These are phyloP conservation scores for Sebastes fasciatus DNA, from an alignment of 2,113 vertebrate genomes.

Conservation along the genomic window DNA sequence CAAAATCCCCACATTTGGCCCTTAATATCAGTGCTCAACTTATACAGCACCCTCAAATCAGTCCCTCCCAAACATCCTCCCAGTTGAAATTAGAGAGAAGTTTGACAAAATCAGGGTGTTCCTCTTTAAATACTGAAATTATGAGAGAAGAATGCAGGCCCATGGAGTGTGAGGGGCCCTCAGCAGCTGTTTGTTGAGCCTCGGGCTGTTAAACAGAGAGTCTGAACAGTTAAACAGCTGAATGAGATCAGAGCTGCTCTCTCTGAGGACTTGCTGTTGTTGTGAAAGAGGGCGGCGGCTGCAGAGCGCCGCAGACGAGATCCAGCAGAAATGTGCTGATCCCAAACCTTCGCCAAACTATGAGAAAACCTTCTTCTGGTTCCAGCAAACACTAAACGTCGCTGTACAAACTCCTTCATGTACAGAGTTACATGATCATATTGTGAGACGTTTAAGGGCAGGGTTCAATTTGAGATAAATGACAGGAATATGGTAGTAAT, in stretches of 20 bases:
- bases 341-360: too few species aligned
- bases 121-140: not conserved
- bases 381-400: too few species aligned
- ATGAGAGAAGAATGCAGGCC: not conserved
- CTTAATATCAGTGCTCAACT: too few species aligned
- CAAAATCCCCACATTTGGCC: too few species aligned
- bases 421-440: too few species aligned
- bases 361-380: too few species aligned
- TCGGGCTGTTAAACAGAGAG: not conserved
- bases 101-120: not conserved
- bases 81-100: not conserved
- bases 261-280: slow-evolving; percentile 31
- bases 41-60: too few species aligned
- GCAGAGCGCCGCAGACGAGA: not conserved
- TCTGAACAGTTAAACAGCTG: slow-evolving; percentile 40
- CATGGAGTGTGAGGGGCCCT: not conserved
- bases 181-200: not conserved
- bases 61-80: not conserved
- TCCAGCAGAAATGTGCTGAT: too few species aligned
- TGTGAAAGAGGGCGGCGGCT: slow-evolving; percentile 64
- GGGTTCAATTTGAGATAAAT: too few species aligned
- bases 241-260: slow-evolving; percentile 36
- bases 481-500: too few species aligned
- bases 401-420: too few species aligned
- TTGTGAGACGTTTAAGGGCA: too few species aligned